Evolutionary conservation across 2,888 invertebrate species (phyloP).

Genomic region (Sesia apiformis): DNA sequence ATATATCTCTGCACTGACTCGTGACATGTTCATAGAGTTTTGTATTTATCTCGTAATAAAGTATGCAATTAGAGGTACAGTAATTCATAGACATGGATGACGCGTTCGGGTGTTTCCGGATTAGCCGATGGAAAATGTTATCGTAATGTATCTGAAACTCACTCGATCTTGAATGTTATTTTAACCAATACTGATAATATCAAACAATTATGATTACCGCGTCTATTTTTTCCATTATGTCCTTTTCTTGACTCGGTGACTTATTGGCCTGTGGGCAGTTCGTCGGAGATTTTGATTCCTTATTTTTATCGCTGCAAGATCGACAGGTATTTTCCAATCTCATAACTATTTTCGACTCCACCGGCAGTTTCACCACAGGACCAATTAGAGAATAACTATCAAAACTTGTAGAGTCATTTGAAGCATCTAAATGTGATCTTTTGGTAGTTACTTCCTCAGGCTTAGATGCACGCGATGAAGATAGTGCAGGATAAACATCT

Average conservation of each 20-base stretch:
- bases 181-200: neutral
- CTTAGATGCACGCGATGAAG: neutral
- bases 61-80: no score
- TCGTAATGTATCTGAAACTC: no score
- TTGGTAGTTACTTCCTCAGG: neutral
- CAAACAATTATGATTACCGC: conserved; percentile 18
- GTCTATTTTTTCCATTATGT: conserved; percentile 31
- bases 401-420: neutral
- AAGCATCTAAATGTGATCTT: neutral
- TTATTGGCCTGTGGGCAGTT: no score
- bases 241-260: conserved; percentile 10
- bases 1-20: no score
- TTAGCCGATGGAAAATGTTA: no score
- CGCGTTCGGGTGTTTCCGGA: no score
- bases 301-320: no score
- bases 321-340: conserved; percentile 20
- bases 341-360: conserved; percentile 43
- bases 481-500: neutral
- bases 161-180: no score
- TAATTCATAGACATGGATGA: no score
- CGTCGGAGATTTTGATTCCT: no score
- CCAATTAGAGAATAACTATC: conserved; percentile 23
- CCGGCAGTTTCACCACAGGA: conserved; percentile 46
- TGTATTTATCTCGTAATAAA: no score
- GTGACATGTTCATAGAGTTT: no score